These are phyloP conservation scores for Gymnogyps californianus DNA, from an alignment of 2,113 vertebrate species.

Conservation along the genomic window DNA sequence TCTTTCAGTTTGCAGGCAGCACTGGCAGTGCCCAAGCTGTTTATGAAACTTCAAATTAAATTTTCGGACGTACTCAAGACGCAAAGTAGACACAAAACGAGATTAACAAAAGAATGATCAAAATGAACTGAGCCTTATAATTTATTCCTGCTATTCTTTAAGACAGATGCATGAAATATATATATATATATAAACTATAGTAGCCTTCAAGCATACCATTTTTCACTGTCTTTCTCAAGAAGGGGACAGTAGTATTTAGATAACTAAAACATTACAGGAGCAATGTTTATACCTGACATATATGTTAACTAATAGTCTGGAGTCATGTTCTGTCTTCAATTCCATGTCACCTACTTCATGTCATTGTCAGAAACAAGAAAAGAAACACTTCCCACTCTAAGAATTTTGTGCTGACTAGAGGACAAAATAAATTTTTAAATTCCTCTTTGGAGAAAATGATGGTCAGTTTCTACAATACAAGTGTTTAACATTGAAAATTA, in stretches of 20 bases:
- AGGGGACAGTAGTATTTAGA: not conserved
- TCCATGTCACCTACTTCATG: not conserved
- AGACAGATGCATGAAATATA: not conserved
- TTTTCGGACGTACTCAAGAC: not conserved
- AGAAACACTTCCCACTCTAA: not conserved
- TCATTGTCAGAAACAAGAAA: not conserved
- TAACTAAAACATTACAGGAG: not conserved
- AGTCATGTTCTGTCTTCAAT: not conserved
- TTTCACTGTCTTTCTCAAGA: not conserved
- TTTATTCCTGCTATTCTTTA: not conserved
- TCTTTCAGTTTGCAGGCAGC: not conserved
- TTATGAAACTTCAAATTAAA: conserved; percentile 17
- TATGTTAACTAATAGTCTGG: not conserved
- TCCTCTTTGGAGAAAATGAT: not conserved
- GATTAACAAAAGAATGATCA: not conserved
- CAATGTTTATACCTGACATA: not conserved
- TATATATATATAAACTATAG: not conserved
- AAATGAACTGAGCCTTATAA: not conserved
- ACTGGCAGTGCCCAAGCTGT: not conserved
- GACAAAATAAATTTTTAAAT: not conserved
- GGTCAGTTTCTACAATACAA: not conserved
- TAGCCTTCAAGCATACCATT: not conserved
- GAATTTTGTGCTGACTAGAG: not conserved
- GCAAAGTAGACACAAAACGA: not conserved
- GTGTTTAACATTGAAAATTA: not conserved